These are phyloP conservation scores for Calcarius ornatus DNA, from an alignment of 2,113 vertebrate species.

Conservation along the genomic window DNA sequence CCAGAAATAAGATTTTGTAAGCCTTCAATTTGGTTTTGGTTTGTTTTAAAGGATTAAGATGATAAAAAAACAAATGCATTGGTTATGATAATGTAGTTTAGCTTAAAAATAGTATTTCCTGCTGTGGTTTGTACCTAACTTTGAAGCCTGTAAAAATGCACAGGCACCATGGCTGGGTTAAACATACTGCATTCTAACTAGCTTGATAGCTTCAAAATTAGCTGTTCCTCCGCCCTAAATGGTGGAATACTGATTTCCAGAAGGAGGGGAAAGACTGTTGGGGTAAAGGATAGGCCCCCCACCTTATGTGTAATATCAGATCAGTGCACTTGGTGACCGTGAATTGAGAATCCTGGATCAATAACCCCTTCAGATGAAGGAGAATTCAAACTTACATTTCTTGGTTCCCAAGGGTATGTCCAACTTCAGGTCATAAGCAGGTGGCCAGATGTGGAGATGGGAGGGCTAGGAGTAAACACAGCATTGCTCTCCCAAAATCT, in stretches of 20 bases:
- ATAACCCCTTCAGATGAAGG: background rate
- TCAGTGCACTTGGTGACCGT: background rate
- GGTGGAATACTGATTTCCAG: background rate
- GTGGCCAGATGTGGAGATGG: background rate
- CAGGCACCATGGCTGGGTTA: background rate
- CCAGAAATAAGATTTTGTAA: background rate
- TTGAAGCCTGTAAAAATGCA: background rate
- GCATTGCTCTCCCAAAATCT: background rate
- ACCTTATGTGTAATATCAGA: background rate
- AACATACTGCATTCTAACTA: background rate
- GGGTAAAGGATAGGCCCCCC: background rate
- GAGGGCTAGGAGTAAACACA: background rate
- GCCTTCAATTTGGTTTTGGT: background rate
- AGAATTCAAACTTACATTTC: background rate
- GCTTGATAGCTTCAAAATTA: background rate
- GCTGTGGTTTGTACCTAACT: background rate
- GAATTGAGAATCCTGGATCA: background rate
- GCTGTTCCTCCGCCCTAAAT: background rate
- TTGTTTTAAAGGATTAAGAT: background rate
- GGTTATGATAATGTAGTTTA: background rate
- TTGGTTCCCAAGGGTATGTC: background rate
- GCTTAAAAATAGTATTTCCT: background rate
- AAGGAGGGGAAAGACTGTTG: background rate
- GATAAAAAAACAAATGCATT: background rate
- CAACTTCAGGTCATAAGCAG: background rate